A percentile compares a stretch with the other conserved stretches of the same genome.
phyloP scores from a whole-genome alignment of 2,797 vertebrate genomes.

The Balearica regulorum region DNA sequence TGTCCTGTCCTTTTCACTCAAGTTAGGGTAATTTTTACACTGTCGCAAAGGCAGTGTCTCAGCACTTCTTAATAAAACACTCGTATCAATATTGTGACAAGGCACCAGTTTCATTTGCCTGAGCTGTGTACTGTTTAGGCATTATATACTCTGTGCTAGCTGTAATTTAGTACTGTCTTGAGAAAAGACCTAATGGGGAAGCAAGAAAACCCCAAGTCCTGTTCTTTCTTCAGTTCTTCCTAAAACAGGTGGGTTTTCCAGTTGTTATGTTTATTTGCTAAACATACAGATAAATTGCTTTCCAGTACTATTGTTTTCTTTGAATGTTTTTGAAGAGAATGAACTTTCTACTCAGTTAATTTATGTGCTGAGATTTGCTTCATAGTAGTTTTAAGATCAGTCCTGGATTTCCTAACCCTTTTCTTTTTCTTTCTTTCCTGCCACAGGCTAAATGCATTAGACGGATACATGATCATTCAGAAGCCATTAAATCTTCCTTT shows the following conservation, averaged over 20 bases:
- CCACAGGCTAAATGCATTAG: conserved; percentile 9
- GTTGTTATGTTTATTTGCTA: neutral
- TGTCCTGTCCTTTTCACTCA: neutral
- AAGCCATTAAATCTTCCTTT: conserved; percentile 11
- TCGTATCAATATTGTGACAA: neutral
- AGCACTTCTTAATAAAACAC: neutral
- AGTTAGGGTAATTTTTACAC: neutral
- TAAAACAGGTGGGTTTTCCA: neutral
- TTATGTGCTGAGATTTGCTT: neutral
- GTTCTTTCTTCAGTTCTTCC: neutral
- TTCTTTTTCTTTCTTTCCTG: neutral
- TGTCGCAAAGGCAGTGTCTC: neutral
- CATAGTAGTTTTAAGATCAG: neutral
- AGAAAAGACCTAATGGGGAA: neutral
- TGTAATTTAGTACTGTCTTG: neutral
- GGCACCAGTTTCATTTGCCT: neutral
- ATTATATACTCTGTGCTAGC: neutral
- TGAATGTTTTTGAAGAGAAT: neutral
- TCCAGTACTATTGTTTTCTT: neutral
- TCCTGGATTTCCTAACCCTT: neutral
- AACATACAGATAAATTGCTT: neutral
- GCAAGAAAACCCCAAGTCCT: neutral
- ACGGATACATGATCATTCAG: neutral
- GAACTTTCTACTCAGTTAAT: neutral
- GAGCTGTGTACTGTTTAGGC: neutral